phyloP scores from a whole-genome alignment of 1,140 invertebrate species.

The Cyrtorhinus lividipennis region DNA sequence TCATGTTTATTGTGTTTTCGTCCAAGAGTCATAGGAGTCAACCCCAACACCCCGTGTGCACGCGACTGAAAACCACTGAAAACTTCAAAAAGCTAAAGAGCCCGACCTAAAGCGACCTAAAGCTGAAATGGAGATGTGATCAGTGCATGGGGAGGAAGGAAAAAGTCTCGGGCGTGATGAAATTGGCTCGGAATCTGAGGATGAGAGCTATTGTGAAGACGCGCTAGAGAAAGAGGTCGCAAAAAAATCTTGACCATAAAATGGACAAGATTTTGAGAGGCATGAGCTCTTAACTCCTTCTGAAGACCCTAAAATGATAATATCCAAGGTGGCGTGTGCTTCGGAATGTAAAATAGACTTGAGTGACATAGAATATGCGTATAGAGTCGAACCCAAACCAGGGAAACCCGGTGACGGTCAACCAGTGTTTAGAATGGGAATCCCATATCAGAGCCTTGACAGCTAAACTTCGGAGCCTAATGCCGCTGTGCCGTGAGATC shows the following conservation, averaged over 20 bases:
- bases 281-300: not conserved
- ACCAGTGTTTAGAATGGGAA: too few relatives aligned
- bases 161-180: not conserved
- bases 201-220: not conserved
- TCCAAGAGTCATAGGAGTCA: too few relatives aligned
- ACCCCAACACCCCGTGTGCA: not conserved
- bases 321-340: not conserved
- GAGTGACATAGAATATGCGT: not conserved
- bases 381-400: conserved; percentile 1
- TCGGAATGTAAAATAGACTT: not conserved
- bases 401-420: not conserved
- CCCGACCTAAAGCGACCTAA: not conserved
- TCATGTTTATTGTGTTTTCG: too few relatives aligned
- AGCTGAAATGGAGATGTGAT: conserved; percentile 2
- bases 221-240: not conserved
- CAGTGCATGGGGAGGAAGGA: not conserved
- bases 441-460: too few relatives aligned
- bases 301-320: not conserved
- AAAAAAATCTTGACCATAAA: not conserved
- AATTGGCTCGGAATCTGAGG: not conserved
- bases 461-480: too few relatives aligned
- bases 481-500: too few relatives aligned
- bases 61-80: not conserved
- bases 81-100: not conserved
- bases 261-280: not conserved